Evolutionary conservation across 2,888 invertebrate genomes (phyloP).

Genomic region (Nasonia oneida): DNA sequence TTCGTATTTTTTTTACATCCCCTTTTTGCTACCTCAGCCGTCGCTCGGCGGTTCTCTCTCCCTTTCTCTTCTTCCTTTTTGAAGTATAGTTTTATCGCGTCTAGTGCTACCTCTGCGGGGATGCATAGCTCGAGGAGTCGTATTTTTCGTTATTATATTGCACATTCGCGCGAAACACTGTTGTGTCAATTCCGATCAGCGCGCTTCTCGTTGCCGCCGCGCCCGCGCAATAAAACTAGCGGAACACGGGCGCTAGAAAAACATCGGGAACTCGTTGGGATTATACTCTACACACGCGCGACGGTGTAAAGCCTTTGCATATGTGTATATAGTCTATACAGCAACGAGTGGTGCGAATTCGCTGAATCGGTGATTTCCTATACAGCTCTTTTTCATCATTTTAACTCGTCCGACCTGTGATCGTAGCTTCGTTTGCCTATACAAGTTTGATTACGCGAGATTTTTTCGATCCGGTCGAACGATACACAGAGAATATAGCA

Average conservation of each 20-base stretch:
- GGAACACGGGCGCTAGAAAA: not conserved
- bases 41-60: conserved; percentile 34
- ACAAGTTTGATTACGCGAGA: not conserved
- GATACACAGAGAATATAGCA: too few species aligned
- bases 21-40: conserved; percentile 15
- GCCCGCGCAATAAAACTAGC: conserved; percentile 49
- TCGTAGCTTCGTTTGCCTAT: not conserved
- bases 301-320: conserved; percentile 6
- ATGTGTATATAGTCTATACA: not conserved
- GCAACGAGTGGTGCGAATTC: not conserved
- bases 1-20: conserved; percentile 22
- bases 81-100: conserved; percentile 49
- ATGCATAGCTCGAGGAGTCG: conserved; percentile 53
- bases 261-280: conserved; percentile 38
- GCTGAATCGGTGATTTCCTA: not conserved
- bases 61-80: conserved; percentile 15
- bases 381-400: not conserved
- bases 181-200: conserved; percentile 57
- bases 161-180: conserved; percentile 37
- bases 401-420: not conserved
- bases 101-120: not conserved
- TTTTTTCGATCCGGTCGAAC: not conserved
- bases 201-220: not conserved
- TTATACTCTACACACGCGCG: conserved; percentile 11
- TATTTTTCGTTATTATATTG: conserved; percentile 57